These are phyloP conservation scores for Eurypyga helias DNA, from an alignment of 2,113 vertebrate genomes.

Conservation along the genomic window DNA sequence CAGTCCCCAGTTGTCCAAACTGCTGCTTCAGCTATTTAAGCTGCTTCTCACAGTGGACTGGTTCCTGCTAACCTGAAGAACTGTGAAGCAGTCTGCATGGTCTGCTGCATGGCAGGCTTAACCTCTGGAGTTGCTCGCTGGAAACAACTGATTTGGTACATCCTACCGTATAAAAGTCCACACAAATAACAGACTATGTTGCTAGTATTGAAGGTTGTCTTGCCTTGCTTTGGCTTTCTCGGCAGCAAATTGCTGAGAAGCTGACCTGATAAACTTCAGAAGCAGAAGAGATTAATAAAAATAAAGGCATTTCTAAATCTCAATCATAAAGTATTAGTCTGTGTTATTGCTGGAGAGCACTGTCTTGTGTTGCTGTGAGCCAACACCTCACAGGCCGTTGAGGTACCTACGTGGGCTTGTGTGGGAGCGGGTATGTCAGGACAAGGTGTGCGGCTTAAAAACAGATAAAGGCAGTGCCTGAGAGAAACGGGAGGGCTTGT, in stretches of 20 bases:
- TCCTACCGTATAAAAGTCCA: background rate
- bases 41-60: background rate
- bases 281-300: background rate
- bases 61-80: background rate
- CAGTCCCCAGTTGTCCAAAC: background rate
- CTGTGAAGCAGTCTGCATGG: background rate
- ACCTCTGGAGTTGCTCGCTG: background rate
- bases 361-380: background rate
- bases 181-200: background rate
- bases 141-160: background rate
- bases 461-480: background rate
- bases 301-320: background rate
- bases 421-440: background rate
- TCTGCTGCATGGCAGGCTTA: background rate
- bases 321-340: background rate
- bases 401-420: accelerated
- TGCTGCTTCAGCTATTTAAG: background rate
- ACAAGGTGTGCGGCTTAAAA: background rate
- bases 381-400: background rate
- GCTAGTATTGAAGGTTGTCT: background rate
- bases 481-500: background rate
- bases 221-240: background rate
- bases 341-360: background rate
- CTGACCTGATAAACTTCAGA: background rate
- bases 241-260: background rate